Evolutionary conservation across 2,888 invertebrate species (phyloP), one percentile per base, ranked within the genome.

Genomic region (Lapara coniferarum): DNA sequence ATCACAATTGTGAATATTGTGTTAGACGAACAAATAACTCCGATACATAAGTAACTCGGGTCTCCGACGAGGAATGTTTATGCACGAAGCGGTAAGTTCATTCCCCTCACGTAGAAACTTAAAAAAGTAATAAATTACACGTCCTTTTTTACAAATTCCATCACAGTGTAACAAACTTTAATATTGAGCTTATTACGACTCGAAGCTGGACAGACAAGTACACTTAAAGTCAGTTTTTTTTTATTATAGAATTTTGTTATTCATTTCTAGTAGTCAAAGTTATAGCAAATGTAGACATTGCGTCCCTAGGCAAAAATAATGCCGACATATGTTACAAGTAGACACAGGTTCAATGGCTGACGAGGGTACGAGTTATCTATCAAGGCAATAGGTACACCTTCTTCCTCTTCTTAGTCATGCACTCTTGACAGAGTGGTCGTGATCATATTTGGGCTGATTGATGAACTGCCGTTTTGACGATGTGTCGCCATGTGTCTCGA

Each of bases 111-210:
- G 49, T 49, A 63, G 12, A 37, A 19, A 19, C 49, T 19, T 63
- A 63, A 63, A 63, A 12, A 63, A 19, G 63, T 63, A 49, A 63
- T 16, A 44, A 46, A 44, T 46, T 46, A 59, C 16, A 59, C 46
- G 59, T 0, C 16, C n/a, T 37, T 59, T 59, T 59, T 46, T 44
- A 14, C 16, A 59, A 19, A 10, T 57, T 57, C 30, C 30, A 8
- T 37, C 14, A 10, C 7, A 10, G 46, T 46, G 59, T 16, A 46
- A 59, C 16, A 44, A 44, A 16, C n/a, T 46, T 46, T 2, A 16
- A 59, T 58, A 14, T 10, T n/a, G 37, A 37, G 10, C n/a, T 44
- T 44, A 37, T 14, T 30, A 8, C 14, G 30, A 14, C 58, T 37
- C 37, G n/a, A 37, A 13, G 58, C 37, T 13, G 55, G 8, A n/a